Percentiles rank a stretch among this genome's conserved stretches.
Conservation (phyloP, 2,797 vertebrate species). For the Melanotaenia boesemani region DNA sequence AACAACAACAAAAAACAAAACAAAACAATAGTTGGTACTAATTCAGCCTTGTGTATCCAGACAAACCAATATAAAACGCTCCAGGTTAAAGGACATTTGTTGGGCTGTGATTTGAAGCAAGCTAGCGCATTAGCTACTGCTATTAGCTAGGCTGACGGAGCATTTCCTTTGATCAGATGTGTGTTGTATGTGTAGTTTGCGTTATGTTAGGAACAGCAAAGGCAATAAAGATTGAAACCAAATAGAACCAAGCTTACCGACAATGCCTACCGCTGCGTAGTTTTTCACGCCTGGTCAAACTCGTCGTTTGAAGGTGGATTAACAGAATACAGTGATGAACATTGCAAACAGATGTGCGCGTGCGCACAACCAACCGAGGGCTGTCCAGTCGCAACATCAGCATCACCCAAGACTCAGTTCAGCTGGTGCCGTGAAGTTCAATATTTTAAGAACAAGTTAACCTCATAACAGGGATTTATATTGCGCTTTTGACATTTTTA, state of each 20-base stretch:
- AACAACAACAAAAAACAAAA: too few species aligned
- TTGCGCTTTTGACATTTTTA: too few species aligned
- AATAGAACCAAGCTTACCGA: neutral
- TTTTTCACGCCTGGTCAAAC: neutral
- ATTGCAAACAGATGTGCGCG: slow-evolving; percentile 44
- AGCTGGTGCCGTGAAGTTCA: too few species aligned
- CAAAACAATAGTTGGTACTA: too few species aligned
- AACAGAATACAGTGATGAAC: slow-evolving; percentile 44
- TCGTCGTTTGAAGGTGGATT: slow-evolving; percentile 11
- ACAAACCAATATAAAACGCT: neutral
- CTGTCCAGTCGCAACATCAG: slow-evolving; percentile 66
- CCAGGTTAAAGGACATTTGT: neutral
- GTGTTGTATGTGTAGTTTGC: neutral
- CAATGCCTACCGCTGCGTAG: slow-evolving; percentile 25
- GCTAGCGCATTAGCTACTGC: slow-evolving; percentile 44
- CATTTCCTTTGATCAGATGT: neutral
- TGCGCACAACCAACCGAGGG: slow-evolving; percentile 37
- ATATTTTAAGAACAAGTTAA: too few species aligned
- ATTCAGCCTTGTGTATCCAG: neutral
- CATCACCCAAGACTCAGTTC: slow-evolving; percentile 28
- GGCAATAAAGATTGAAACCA: neutral
- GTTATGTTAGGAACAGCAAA: neutral
- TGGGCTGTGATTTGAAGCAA: neutral
- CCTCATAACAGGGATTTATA: too few species aligned
- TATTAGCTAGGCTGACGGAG: slow-evolving; percentile 7